phyloP scores from a whole-genome alignment of 1,140 invertebrate species.

The Dermatophagoides farinae region DNA sequence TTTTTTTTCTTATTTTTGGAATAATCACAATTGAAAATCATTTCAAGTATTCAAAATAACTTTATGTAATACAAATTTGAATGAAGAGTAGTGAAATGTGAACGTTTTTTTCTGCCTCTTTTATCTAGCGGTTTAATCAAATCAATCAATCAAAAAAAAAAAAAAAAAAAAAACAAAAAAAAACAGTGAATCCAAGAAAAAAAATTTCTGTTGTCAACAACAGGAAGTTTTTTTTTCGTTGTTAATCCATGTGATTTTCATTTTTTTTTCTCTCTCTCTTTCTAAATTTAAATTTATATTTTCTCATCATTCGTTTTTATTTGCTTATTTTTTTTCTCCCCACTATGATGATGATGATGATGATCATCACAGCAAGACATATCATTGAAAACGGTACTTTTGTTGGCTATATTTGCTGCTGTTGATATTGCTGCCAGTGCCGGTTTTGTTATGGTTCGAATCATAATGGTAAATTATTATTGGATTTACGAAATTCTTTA shows the following conservation, averaged over 20 bases:
- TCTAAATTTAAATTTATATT: background rate
- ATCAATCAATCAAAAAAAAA: background rate
- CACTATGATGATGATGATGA: too few relatives aligned
- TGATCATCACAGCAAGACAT: conserved; percentile 18
- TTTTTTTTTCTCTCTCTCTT: too few relatives aligned
- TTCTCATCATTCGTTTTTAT: too few relatives aligned
- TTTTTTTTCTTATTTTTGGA: background rate
- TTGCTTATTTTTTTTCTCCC: too few relatives aligned
- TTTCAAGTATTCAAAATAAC: too few relatives aligned
- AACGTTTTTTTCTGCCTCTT: too few relatives aligned
- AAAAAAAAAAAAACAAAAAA: background rate
- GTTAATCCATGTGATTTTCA: too few relatives aligned
- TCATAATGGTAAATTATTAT: conserved; percentile 21
- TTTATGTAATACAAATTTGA: too few relatives aligned
- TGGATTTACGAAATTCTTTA: background rate
- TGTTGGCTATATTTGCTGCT: conserved; percentile 22
- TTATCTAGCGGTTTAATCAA: background rate
- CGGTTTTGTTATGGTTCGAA: conserved; percentile 21
- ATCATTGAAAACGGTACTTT: conserved; percentile 19
- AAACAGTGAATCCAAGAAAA: background rate
- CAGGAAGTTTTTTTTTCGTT: background rate
- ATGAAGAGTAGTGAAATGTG: background rate
- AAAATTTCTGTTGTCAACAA: background rate
- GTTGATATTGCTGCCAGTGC: conserved; percentile 22
- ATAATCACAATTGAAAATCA: too few relatives aligned